Conservation (phyloP, 2,888 invertebrate genomes). For the Hyposoter didymator region DNA sequence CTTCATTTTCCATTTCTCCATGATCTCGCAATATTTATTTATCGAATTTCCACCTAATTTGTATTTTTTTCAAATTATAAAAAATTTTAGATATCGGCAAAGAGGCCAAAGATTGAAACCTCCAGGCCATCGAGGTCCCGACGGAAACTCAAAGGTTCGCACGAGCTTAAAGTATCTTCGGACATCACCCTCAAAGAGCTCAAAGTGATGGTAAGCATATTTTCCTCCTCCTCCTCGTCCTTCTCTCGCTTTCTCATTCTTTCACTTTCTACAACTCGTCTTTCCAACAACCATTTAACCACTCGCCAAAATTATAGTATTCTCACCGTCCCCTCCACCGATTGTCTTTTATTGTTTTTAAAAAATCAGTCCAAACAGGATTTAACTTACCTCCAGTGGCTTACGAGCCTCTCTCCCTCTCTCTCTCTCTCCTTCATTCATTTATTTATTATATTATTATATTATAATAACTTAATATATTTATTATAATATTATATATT, state of each 20-base stretch:
- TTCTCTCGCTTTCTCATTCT: neutral
- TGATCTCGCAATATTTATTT: neutral
- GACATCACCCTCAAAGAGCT: slow-evolving; percentile 80
- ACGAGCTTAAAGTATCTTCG: slow-evolving; percentile 81
- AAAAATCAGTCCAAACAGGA: slow-evolving; percentile 57
- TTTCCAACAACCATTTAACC: slow-evolving; percentile 10
- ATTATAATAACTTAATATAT: no score
- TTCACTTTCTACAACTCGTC: slow-evolving; percentile 2
- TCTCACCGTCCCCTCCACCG: slow-evolving; percentile 24
- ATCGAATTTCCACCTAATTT: neutral
- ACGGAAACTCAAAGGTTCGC: slow-evolving; percentile 80
- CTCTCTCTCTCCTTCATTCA: no score
- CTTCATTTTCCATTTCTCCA: neutral
- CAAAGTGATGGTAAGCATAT: slow-evolving; percentile 80
- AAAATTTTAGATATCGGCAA: slow-evolving; percentile 73
- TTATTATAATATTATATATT: no score
- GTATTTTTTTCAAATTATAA: neutral
- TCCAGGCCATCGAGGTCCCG: slow-evolving; percentile 79
- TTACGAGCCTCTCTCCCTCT: no score
- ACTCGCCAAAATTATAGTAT: slow-evolving; percentile 60
- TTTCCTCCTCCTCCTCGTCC: slow-evolving; percentile 10
- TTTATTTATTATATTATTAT: no score
- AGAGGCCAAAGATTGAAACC: slow-evolving; percentile 75
- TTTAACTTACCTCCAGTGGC: slow-evolving; percentile 1
- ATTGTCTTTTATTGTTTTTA: slow-evolving; percentile 63